Evolutionary conservation across 1,140 invertebrate genomes (phyloP).

Genomic region (Phymastichus coffea): DNA sequence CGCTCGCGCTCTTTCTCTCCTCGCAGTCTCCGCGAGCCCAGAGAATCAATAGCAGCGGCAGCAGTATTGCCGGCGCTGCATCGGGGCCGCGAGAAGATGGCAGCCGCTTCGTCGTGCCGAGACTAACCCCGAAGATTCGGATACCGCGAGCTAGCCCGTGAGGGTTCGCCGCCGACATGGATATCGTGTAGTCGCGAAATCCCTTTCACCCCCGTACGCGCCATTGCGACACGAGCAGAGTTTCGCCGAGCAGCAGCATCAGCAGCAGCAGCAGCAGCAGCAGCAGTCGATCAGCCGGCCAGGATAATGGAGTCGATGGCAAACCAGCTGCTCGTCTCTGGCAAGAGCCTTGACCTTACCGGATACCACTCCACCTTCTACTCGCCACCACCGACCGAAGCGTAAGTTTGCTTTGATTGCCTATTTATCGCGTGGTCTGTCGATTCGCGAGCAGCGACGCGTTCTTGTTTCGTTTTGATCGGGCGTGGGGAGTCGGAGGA

Average conservation of each 20-base stretch:
- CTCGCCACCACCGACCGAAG: slow-evolving; percentile 54
- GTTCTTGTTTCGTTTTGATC: neutral
- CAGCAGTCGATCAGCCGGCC: no score
- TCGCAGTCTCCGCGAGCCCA: neutral
- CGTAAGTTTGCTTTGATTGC: slow-evolving; percentile 48
- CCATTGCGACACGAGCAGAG: neutral
- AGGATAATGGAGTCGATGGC: slow-evolving; percentile 16
- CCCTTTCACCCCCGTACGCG: neutral
- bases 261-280: no score
- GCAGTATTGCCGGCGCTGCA: no score
- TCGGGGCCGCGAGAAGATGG: slow-evolving; percentile 16
- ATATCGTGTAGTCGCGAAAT: slow-evolving; percentile 30
- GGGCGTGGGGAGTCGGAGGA: neutral
- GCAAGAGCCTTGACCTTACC: slow-evolving; percentile 44
- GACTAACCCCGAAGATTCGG: neutral
- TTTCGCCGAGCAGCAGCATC: no score
- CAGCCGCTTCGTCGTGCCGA: neutral
- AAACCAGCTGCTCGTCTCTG: slow-evolving; percentile 37
- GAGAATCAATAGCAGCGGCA: slow-evolving; percentile 17
- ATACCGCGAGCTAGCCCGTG: neutral
- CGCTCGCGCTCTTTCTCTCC: no score
- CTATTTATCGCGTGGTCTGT: no score
- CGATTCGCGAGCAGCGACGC: neutral
- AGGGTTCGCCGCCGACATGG: slow-evolving; percentile 23
- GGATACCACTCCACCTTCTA: slow-evolving; percentile 53